phyloP scores from a whole-genome alignment of 2,113 vertebrate genomes.

The Prionailurus viverrinus region DNA sequence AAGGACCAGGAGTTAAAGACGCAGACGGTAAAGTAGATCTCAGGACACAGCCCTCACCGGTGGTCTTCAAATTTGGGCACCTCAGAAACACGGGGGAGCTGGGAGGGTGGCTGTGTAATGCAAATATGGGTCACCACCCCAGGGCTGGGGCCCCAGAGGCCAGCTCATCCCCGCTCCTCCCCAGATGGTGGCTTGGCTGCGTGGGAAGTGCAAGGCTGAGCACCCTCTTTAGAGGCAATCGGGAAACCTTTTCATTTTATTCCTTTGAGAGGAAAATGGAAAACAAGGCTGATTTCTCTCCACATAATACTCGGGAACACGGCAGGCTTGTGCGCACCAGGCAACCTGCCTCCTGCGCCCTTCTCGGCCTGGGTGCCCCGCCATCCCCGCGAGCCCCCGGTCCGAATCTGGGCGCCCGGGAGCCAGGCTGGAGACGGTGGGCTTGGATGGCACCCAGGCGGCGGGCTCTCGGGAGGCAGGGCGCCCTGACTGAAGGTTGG shows the following conservation, averaged over 20 bases:
- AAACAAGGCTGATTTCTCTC: constrained; percentile 81
- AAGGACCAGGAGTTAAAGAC: not conserved
- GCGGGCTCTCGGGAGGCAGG: not conserved
- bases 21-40: not conserved
- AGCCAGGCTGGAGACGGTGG: not conserved
- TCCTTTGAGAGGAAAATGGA: constrained; percentile 77
- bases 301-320: constrained; percentile 71
- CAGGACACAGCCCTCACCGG: not conserved
- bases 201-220: constrained; percentile 38
- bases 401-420: not conserved
- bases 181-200: not conserved
- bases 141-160: not conserved
- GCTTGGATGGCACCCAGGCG: fast-evolving
- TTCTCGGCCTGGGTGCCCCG: not conserved
- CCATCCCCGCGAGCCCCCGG: constrained; percentile 32
- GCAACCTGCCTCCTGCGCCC: constrained; percentile 78
- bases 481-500: not conserved
- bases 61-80: not conserved
- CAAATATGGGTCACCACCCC: not conserved
- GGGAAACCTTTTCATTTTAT: constrained; percentile 78
- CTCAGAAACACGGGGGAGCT: not conserved
- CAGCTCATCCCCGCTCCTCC: not conserved
- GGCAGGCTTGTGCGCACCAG: constrained; percentile 71
- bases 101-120: too few species aligned
- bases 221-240: constrained; percentile 71